Conservation (phyloP, 2,797 vertebrate species). For the Crocodylus rhombifer region DNA sequence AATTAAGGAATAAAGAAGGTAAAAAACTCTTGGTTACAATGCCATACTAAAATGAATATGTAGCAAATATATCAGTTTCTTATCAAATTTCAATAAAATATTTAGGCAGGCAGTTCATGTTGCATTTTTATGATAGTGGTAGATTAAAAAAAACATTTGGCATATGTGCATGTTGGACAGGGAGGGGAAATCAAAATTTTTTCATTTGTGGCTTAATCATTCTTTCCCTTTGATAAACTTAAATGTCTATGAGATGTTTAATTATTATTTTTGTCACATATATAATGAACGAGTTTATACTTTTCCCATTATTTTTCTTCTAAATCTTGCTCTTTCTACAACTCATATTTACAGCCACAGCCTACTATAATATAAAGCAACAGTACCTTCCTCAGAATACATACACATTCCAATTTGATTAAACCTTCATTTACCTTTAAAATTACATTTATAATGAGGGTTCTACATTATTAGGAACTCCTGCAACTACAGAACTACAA, state of each 20-base stretch:
- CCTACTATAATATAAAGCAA: not conserved
- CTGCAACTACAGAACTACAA: not conserved
- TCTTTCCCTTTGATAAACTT: not conserved
- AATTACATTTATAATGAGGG: constrained; percentile 25
- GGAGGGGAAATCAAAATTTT: not conserved
- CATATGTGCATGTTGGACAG: too few relatives aligned
- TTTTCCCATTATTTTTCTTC: not conserved
- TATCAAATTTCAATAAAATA: too few relatives aligned
- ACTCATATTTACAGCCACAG: not conserved
- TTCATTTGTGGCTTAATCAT: not conserved
- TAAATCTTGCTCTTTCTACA: not conserved
- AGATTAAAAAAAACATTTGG: too few relatives aligned
- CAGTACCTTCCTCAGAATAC: not conserved
- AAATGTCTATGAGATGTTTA: not conserved
- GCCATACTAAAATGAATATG: too few relatives aligned
- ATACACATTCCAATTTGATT: constrained; percentile 20
- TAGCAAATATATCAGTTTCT: too few relatives aligned
- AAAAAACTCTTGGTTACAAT: too few relatives aligned
- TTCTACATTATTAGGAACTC: not conserved
- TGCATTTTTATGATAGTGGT: too few relatives aligned
- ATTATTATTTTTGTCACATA: not conserved
- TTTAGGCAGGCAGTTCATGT: too few relatives aligned
- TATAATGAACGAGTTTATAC: not conserved
- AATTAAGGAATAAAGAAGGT: not conserved
- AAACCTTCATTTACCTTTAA: constrained; percentile 42